Percentiles rank a stretch among this genome's conserved stretches.
phyloP scores from a whole-genome alignment of 2,888 invertebrate genomes.

The Labia minor region DNA sequence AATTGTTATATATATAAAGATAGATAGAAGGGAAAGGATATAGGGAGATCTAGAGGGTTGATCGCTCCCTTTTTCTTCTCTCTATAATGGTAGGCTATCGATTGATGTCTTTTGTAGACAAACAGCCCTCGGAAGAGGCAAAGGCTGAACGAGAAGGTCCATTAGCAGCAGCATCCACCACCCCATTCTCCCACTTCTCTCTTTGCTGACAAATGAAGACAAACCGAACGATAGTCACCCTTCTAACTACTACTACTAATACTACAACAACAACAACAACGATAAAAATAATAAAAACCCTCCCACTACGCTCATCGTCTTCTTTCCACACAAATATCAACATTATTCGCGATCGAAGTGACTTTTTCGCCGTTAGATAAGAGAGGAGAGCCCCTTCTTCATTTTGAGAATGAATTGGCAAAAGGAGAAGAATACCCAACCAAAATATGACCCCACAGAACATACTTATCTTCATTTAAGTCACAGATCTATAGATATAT shows the following conservation, averaged over 20 bases:
- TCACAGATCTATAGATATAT: no score
- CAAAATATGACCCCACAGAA: no score
- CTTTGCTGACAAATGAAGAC: background rate
- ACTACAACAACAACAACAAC: background rate
- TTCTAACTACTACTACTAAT: background rate
- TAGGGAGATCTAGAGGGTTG: no score
- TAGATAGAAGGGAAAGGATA: no score
- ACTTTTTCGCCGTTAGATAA: background rate
- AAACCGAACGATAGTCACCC: conserved; percentile 13
- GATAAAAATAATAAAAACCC: background rate
- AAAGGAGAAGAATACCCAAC: background rate
- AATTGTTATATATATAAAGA: no score
- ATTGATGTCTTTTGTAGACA: background rate
- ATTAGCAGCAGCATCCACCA: background rate
- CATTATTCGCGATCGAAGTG: conserved; percentile 4
- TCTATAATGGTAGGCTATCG: background rate
- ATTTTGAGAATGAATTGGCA: conserved; percentile 1
- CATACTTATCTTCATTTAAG: no score
- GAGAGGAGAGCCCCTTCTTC: background rate
- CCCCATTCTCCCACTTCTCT: no score
- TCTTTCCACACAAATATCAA: conserved; percentile 1
- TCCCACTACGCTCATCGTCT: background rate
- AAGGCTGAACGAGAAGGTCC: background rate
- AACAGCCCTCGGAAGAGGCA: background rate
- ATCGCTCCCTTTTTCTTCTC: no score